phyloP scores from a whole-genome alignment of 2,113 vertebrate genomes.

The Callopanchax toddi region DNA sequence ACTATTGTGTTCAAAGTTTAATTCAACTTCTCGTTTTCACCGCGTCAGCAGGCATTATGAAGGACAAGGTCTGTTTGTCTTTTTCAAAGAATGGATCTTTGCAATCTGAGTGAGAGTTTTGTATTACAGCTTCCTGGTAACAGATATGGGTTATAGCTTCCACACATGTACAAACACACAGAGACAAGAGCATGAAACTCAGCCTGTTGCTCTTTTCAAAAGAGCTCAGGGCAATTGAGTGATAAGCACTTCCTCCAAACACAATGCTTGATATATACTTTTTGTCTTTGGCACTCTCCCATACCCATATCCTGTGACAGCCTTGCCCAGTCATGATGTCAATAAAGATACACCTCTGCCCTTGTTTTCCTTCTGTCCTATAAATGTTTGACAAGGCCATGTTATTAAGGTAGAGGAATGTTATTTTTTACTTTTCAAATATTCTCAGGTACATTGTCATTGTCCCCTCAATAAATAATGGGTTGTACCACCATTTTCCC shows the following conservation, averaged over 20 bases:
- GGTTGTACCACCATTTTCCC: conserved; percentile 47
- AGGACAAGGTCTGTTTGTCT: conserved; percentile 16
- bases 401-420: conserved; percentile 66
- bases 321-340: conserved; percentile 58
- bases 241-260: conserved; percentile 73
- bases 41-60: conserved; percentile 6
- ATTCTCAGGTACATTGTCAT: conserved; percentile 66
- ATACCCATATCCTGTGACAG: conserved; percentile 66
- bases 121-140: conserved; percentile 41
- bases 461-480: conserved; percentile 72
- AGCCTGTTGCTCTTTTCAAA: conserved; percentile 62
- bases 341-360: conserved; percentile 54
- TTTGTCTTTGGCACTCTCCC: conserved; percentile 33
- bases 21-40: background rate
- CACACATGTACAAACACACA: conserved; percentile 17
- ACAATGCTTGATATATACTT: conserved; percentile 65
- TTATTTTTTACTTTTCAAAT: conserved; percentile 62
- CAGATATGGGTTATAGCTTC: conserved; percentile 41
- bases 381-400: conserved; percentile 76
- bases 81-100: conserved; percentile 26
- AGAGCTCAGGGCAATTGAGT: conserved; percentile 55
- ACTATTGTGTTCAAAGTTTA: conserved; percentile 10
- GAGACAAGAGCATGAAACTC: conserved; percentile 23
- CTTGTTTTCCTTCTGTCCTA: conserved; percentile 67
- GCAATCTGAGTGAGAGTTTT: conserved; percentile 25